These are phyloP conservation scores for Sphaeramia orbicularis DNA, from an alignment of 2,797 vertebrate genomes.

Conservation along the genomic window DNA sequence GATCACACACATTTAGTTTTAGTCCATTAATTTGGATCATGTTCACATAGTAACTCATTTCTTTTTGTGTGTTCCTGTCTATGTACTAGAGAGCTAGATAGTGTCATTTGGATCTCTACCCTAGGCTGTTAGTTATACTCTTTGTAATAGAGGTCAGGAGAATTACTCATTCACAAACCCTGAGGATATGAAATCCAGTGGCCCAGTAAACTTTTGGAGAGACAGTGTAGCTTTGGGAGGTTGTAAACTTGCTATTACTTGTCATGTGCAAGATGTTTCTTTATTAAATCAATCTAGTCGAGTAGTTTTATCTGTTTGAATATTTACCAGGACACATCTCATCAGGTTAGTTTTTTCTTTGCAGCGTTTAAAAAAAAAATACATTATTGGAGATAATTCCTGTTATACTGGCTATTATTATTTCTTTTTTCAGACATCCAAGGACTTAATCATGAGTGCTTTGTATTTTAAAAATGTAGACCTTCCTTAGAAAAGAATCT, in stretches of 20 bases:
- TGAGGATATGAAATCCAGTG: slow-evolving; percentile 40
- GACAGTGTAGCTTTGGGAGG: slow-evolving; percentile 26
- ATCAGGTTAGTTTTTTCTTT: neutral
- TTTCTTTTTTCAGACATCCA: slow-evolving; percentile 23
- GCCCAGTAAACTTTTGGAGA: slow-evolving; percentile 35
- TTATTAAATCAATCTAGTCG: neutral
- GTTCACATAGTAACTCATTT: slow-evolving; percentile 22
- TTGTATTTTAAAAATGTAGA: slow-evolving; percentile 17
- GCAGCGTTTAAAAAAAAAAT: too few relatives aligned
- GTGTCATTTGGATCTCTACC: slow-evolving; percentile 4
- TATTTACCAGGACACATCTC: slow-evolving; percentile 7
- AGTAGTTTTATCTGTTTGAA: neutral
- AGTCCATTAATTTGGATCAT: slow-evolving; percentile 1
- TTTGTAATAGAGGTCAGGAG: slow-evolving; percentile 46
- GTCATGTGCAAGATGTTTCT: neutral
- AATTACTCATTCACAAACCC: slow-evolving; percentile 47
- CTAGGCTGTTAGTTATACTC: slow-evolving; percentile 20
- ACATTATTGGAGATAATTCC: too few relatives aligned
- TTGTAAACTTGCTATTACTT: slow-evolving; percentile 19
- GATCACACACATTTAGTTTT: slow-evolving; percentile 2
- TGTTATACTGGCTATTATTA: too few relatives aligned
- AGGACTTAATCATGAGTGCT: slow-evolving; percentile 1
- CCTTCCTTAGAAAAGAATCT: slow-evolving; percentile 15
- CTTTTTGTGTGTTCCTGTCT: slow-evolving; percentile 27
- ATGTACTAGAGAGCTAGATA: slow-evolving; percentile 3